These are phyloP conservation scores for Acronicta leporina DNA, from an alignment of 2,888 invertebrate genomes.

Conservation along the genomic window DNA sequence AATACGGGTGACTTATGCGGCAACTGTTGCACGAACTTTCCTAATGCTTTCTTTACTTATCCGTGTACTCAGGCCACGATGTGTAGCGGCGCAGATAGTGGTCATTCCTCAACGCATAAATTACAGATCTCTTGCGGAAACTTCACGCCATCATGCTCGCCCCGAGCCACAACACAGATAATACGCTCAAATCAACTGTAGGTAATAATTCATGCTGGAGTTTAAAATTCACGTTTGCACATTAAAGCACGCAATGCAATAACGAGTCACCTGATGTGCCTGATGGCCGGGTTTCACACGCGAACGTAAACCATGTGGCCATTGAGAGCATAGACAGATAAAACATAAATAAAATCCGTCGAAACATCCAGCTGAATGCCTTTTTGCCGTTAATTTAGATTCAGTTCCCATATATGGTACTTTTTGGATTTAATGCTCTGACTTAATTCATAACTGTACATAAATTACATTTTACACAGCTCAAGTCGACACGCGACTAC, in stretches of 20 bases:
- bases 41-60: slow-evolving; percentile 48
- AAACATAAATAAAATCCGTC: slow-evolving; percentile 59
- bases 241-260: slow-evolving; percentile 73
- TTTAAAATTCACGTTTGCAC: slow-evolving; percentile 74
- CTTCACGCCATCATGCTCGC: slow-evolving; percentile 69
- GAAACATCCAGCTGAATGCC: slow-evolving; percentile 53
- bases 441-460: slow-evolving; percentile 57
- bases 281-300: slow-evolving; percentile 71
- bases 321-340: slow-evolving; percentile 51
- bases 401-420: slow-evolving; percentile 59
- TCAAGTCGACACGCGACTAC: slow-evolving; percentile 45
- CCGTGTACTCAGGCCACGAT: slow-evolving; percentile 33
- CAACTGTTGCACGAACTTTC: slow-evolving; percentile 43
- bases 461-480: slow-evolving; percentile 59
- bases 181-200: slow-evolving; percentile 69
- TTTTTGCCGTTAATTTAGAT: slow-evolving; percentile 52
- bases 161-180: slow-evolving; percentile 68
- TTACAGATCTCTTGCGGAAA: slow-evolving; percentile 68
- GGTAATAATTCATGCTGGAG: slow-evolving; percentile 54
- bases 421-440: slow-evolving; percentile 58
- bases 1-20: slow-evolving; percentile 47
- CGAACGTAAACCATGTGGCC: slow-evolving; percentile 60
- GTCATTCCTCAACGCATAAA: slow-evolving; percentile 72
- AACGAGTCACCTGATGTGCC: slow-evolving; percentile 57
- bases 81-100: slow-evolving; percentile 62